A percentile compares a stretch with the other conserved stretches of the same genome.
Conservation (phyloP, 2,113 vertebrate genomes). For the Apodemus speciosus region DNA sequence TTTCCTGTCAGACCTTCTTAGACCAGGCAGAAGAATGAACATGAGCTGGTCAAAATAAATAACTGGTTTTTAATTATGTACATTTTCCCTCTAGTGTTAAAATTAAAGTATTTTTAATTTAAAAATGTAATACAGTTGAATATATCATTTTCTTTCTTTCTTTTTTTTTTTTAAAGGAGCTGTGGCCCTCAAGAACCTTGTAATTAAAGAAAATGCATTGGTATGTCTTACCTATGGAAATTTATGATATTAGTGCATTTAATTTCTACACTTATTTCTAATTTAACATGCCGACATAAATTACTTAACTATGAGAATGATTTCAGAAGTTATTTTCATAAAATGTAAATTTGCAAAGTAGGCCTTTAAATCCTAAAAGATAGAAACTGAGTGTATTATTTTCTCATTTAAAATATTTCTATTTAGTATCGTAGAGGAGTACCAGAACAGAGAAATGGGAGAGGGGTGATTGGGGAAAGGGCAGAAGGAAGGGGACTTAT, state of each 20-base stretch:
- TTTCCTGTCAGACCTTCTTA: background rate
- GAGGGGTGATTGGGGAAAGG: too few species aligned
- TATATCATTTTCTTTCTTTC: slow-evolving; percentile 36
- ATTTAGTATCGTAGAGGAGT: too few species aligned
- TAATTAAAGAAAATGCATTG: slow-evolving; percentile 99
- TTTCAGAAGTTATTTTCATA: slow-evolving; percentile 30
- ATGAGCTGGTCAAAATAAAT: background rate
- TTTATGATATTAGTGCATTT: slow-evolving; percentile 28
- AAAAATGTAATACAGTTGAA: slow-evolving; percentile 49
- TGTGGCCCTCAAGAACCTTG: slow-evolving; percentile 93
- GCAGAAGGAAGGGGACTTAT: too few species aligned
- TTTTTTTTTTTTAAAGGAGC: slow-evolving; percentile 86
- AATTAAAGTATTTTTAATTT: slow-evolving; percentile 23
- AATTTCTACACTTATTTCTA: background rate
- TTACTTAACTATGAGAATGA: slow-evolving; percentile 48
- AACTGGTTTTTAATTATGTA: slow-evolving; percentile 21
- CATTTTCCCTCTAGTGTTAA: background rate
- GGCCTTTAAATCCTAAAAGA: slow-evolving; percentile 14
- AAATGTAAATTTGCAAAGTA: slow-evolving; percentile 37
- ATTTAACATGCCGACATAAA: slow-evolving; percentile 41
- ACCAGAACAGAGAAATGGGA: too few species aligned
- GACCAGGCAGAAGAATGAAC: slow-evolving; percentile 34
- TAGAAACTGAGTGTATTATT: background rate
- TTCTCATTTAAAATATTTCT: slow-evolving; percentile 36
- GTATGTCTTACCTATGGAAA: slow-evolving; percentile 86